These are phyloP conservation scores for Trididemnum nubilum DNA, from an alignment of 23 tunicate genomes.

Conservation along the genomic window DNA sequence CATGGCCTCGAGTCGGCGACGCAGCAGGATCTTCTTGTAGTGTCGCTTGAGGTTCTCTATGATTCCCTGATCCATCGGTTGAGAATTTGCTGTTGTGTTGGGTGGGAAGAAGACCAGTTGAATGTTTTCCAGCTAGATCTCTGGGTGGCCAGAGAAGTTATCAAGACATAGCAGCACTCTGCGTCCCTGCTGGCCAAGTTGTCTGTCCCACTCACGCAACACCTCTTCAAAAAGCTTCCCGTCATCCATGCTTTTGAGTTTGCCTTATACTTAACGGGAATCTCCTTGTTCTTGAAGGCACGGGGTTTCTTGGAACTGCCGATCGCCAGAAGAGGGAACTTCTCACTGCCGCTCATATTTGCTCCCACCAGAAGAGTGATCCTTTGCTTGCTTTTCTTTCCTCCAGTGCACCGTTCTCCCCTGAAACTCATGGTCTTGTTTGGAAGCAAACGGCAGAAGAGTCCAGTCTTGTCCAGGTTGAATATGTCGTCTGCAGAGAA, in stretches of 20 bases:
- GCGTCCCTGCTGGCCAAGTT: conserved; percentile 51
- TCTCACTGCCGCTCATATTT: conserved; percentile 38
- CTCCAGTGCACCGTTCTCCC: conserved; percentile 43
- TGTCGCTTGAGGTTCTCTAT: conserved; percentile 61
- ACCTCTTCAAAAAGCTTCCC: conserved; percentile 48
- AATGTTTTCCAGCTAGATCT: conserved; percentile 48
- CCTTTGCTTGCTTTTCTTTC: conserved; percentile 53
- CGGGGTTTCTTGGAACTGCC: conserved; percentile 47
- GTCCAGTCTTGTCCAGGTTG: conserved; percentile 43
- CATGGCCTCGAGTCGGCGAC: too few species aligned
- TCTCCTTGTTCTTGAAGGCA: conserved; percentile 40
- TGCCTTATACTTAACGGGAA: conserved; percentile 41
- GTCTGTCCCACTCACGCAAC: conserved; percentile 52
- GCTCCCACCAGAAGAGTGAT: conserved; percentile 54
- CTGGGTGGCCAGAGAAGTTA: conserved; percentile 44
- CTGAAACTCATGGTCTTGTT: too few species aligned
- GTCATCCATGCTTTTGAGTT: conserved; percentile 38
- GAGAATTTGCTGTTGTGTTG: conserved; percentile 43
- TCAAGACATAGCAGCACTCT: conserved; percentile 47
- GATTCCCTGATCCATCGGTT: conserved; percentile 39
- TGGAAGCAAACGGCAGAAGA: too few species aligned
- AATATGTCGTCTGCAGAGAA: conserved; percentile 40
- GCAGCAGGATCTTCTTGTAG: too few species aligned
- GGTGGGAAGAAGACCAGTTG: conserved; percentile 43
- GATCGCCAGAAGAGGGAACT: conserved; percentile 52